Evolutionary conservation across 2,888 invertebrate species (phyloP), one percentile per base, ranked within the genome.

Genomic region (Coleophora deauratella): DNA sequence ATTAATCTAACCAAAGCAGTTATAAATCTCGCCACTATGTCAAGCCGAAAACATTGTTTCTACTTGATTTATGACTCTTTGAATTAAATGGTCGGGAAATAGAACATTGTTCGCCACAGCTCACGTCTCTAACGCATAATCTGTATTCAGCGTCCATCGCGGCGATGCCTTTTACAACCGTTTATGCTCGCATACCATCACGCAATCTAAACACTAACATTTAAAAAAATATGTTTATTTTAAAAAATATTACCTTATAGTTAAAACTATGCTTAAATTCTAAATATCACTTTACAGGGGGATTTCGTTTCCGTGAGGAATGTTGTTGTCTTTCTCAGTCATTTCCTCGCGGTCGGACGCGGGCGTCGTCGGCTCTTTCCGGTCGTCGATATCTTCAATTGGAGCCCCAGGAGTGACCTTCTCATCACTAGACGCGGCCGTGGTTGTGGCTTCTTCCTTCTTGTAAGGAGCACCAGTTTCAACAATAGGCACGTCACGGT

Each of bases 211-310:
- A 73, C 72, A 71, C 68, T 62, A 47, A 35, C 44, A 47, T 59
- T 58, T 57, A 59, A 62, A 61, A 66, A 72, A 75, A 74, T 65
- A 74, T 70, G 71, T 82, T 82, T 82, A 81, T 84, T 84, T n/a
- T n/a, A n/a, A n/a, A 76, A 57, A 78, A 76, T 78, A 78, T 73
- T 74, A 69, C 58, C 76, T 75, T 79, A 78, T 73, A 74, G 70
- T 58, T 57, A 70, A 71, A 73, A 67, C 71, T 31, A 37, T 43
- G 76, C 71, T 72, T 74, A 80, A n/a, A 46, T 50, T 49, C 58
- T 72, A 49, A 21, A 21, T 73, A 80, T 81, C 79, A 81, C 78
- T 77, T 76, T 66, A 79, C 47, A 69, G 62, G 47, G 61, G 56
- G 53, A 71, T 58, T 51, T 78, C 76, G 54, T 64, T 72, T 49